Evolutionary conservation across 2,888 invertebrate species (phyloP), one percentile per base, ranked within the genome.

Genomic region (Spisula subtruncata): DNA sequence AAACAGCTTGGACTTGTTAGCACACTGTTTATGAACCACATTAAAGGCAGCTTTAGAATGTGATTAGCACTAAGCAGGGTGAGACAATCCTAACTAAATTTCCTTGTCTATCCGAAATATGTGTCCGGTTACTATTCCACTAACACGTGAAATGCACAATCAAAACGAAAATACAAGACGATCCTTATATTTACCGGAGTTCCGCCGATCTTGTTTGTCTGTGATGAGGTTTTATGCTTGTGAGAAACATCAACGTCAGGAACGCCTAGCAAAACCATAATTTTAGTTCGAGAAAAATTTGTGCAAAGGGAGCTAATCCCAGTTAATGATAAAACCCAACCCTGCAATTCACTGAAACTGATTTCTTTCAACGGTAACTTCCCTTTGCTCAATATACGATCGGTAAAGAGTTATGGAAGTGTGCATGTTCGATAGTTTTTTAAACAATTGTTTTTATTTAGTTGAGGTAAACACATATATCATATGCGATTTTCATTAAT

Each of bases 181-280:
- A 46, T 18, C 12, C 5, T 25, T 35, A 54, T 46, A 51, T 32
- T 79, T 89, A 89, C 89, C 56, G 86, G 83, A 4, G 35, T 79
- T 82, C 89, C 89, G 16, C 89, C 89, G 32, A 84, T 83, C 83
- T 89, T 89, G 48, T 89, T 89, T 1, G 80, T 89, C 5, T 66
- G 25, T 5, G 25, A 86, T 18, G 29, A 35, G 25, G 75, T 75
- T 32, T 75, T 75, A 75, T 75, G 75, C 0, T 18, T 25, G 1
- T 32, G 35, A 75, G 75, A 35, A 5, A 75, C 20, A 16, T 32
- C 32, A 32, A 16, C 14, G 35, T 75, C 75, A 14, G 75, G 35
- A 75, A 75, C 32, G 18, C 75, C 75, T 18, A 75, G 18, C 25
- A 75, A 75, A 32, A 35, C 75, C 75, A 75, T 75, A 32, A 5